phyloP scores from a whole-genome alignment of 2,797 vertebrate species.

The Erithacus rubecula region DNA sequence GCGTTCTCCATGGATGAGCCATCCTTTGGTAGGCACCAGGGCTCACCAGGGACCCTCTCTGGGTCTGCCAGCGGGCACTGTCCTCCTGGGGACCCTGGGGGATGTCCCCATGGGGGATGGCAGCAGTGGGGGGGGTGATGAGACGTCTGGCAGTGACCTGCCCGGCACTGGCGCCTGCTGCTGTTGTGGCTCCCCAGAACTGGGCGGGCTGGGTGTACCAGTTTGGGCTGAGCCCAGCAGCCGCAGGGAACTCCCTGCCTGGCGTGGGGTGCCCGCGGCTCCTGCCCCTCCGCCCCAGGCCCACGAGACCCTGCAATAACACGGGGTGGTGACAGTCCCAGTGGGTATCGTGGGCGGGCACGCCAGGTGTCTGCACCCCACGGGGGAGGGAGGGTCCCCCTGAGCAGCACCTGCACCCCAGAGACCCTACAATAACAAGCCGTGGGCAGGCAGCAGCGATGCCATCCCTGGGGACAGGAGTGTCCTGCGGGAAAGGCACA shows the following conservation, averaged over 20 bases:
- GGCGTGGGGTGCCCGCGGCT: neutral
- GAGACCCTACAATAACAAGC: neutral
- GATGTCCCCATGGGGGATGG: neutral
- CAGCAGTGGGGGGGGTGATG: neutral
- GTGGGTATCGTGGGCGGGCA: accelerated
- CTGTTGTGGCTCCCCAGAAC: neutral
- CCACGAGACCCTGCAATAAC: neutral
- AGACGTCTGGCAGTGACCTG: neutral
- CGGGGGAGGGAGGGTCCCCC: neutral
- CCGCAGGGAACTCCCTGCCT: neutral
- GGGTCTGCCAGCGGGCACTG: accelerated
- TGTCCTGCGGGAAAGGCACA: neutral
- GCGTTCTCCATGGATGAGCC: slow-evolving; percentile 96
- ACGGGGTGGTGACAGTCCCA: neutral
- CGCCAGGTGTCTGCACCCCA: neutral
- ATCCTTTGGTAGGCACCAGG: slow-evolving; percentile 74
- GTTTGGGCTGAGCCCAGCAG: slow-evolving; percentile 16
- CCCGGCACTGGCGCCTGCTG: neutral
- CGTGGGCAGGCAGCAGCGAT: neutral
- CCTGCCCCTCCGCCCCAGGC: neutral
- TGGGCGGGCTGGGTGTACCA: slow-evolving; percentile 36
- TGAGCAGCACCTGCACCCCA: accelerated
- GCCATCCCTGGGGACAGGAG: neutral
- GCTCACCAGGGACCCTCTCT: neutral
- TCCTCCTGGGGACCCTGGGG: neutral